These are phyloP conservation scores for Pheosia tremula DNA, from an alignment of 2,888 invertebrate species.

Conservation along the genomic window DNA sequence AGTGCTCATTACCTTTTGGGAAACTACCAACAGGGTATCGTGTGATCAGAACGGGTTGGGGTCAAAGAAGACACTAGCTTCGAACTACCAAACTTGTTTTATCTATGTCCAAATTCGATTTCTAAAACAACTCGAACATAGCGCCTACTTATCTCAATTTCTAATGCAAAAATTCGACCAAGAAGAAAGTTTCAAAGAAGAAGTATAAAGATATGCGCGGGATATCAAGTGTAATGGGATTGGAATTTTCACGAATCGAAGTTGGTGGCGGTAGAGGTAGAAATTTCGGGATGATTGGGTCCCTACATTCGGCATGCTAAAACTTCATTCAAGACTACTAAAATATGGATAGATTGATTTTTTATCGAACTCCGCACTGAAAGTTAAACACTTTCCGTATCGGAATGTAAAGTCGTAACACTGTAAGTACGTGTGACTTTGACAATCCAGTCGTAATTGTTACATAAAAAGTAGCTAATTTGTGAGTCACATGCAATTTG, in stretches of 20 bases:
- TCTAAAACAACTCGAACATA: slow-evolving; percentile 78
- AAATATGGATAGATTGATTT: slow-evolving; percentile 41
- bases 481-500: slow-evolving; percentile 73
- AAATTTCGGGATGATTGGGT: slow-evolving; percentile 58
- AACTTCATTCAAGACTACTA: slow-evolving; percentile 64
- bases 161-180: slow-evolving; percentile 80
- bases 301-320: slow-evolving; percentile 72
- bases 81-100: slow-evolving; percentile 74
- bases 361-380: slow-evolving; percentile 43
- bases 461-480: slow-evolving; percentile 48
- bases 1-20: slow-evolving; percentile 54
- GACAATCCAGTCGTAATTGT: slow-evolving; percentile 37
- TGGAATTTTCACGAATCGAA: slow-evolving; percentile 82
- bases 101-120: slow-evolving; percentile 76
- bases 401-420: slow-evolving; percentile 34
- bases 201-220: slow-evolving; percentile 77
- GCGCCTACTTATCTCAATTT: slow-evolving; percentile 81
- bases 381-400: slow-evolving; percentile 38
- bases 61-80: slow-evolving; percentile 77
- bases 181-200: slow-evolving; percentile 76
- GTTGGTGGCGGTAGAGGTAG: slow-evolving; percentile 56
- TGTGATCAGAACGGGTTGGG: slow-evolving; percentile 68
- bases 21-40: slow-evolving; percentile 60
- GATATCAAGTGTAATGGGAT: slow-evolving; percentile 73
- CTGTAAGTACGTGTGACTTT: slow-evolving; percentile 41